Evolutionary conservation across 2,113 vertebrate species (phyloP), one percentile per base, ranked within the genome.

Genomic region (Australoheros scitulus): DNA sequence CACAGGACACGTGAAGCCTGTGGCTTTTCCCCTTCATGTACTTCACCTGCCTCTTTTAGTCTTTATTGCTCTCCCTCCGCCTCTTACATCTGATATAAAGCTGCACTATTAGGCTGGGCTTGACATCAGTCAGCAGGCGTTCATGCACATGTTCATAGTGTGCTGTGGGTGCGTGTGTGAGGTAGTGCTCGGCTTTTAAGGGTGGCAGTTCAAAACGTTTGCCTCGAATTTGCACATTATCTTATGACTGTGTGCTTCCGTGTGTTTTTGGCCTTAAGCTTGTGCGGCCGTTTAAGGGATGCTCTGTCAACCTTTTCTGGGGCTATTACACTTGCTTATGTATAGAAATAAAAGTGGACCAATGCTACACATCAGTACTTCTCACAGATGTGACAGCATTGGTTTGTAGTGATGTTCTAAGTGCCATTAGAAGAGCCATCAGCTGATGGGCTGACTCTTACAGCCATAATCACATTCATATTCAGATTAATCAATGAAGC

Each of bases 31-130:
- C 20, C 7, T 26, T 6, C 6, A 22, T 57, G 10, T 34, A 75
- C 18, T 17, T 65, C 13, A 68, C 17, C 32, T 41, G n/a, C 26
- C 1, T 29, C 38, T 32, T 57, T 63, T 0, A 72, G 57, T 64
- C 68, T 26, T 17, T 20, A 18, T 59, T 29, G 9, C 10, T 20
- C 36, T 26, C 10, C 43, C 55, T 7, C 57, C 41, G 65, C 29
- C 38, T 70, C 26, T 77, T 20, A 58, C 47, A 50, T 59, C 68
- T 82, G 29, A 85, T 76, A 60, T 76, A 60, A 61, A 79, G 65
- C 29, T 57, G 38, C 74, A 47, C 58, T 61, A 2, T 38, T 56
- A 57, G 58, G 18, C 29, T 26, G 22, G n/a, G 41, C 47, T 52
- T 32, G 26, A 34, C 47, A 74, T 83, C 1, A n/a, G 64, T 80